Conservation (phyloP, 2,797 vertebrate genomes). For the Crypturellus tataupa region DNA sequence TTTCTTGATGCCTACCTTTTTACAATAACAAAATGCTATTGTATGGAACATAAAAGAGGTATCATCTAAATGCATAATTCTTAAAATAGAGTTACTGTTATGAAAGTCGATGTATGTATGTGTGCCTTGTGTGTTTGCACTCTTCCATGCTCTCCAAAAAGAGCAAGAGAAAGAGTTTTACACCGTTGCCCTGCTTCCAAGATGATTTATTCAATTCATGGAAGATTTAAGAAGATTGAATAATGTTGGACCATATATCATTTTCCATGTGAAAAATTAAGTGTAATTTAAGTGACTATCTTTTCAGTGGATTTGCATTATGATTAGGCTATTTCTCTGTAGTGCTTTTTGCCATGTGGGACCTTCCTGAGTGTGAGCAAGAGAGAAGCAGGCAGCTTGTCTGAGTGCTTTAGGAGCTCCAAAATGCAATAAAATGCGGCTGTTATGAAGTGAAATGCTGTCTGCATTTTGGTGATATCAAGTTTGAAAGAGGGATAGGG, state of each 20-base stretch:
- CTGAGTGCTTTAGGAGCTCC: not conserved
- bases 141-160: not conserved
- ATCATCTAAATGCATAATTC: not conserved
- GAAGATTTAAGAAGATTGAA: constrained; percentile 72
- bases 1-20: not conserved
- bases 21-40: not conserved
- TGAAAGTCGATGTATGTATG: not conserved
- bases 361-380: not conserved
- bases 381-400: not conserved
- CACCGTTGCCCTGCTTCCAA: not conserved
- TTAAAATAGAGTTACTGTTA: not conserved
- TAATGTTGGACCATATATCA: constrained; percentile 59
- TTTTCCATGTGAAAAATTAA: constrained; percentile 71
- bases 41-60: not conserved
- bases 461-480: not conserved
- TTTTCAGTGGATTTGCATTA: constrained; percentile 49
- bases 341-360: not conserved
- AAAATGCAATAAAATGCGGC: not conserved
- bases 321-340: constrained; percentile 19
- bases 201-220: constrained; percentile 71
- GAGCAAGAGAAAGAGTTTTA: not conserved
- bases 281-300: constrained; percentile 46
- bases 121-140: not conserved
- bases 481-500: not conserved
- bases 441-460: accelerated